phyloP scores from a whole-genome alignment of 1,140 invertebrate genomes.

The Macrobrachium rosenbergii region DNA sequence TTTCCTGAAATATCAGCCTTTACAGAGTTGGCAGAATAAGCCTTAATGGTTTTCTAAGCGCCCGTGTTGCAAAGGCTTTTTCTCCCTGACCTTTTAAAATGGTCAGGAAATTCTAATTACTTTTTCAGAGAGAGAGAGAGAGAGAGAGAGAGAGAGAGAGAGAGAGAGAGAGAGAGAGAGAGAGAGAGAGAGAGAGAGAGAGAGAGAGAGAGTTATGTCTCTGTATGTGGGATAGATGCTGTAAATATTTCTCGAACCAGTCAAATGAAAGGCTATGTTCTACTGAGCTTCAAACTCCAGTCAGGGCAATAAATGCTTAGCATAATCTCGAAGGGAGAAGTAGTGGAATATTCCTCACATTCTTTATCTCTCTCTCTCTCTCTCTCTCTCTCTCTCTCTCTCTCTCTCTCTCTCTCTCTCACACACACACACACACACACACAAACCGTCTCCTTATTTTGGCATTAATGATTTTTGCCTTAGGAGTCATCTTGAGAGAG shows the following conservation, averaged over 20 bases:
- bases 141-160: not conserved
- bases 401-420: slow-evolving; percentile 9
- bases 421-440: too few species aligned
- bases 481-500: not conserved
- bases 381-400: slow-evolving; percentile 31
- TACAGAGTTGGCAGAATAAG: too few species aligned
- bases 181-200: slow-evolving; percentile 12
- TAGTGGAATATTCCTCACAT: slow-evolving; percentile 1
- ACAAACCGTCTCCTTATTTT: not conserved
- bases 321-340: not conserved
- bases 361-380: slow-evolving; percentile 29
- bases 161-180: not conserved
- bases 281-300: too few species aligned
- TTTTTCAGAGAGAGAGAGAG: not conserved
- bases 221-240: too few species aligned
- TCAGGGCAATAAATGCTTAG: not conserved
- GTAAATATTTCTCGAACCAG: too few species aligned
- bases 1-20: too few species aligned
- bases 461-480: not conserved
- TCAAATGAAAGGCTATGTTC: too few species aligned
- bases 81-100: not conserved
- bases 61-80: too few species aligned
- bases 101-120: not conserved
- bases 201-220: too few species aligned
- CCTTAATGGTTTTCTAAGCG: too few species aligned